Percentiles rank a stretch among this genome's conserved stretches.
These are phyloP conservation scores for Drosophila fulvimacula DNA, from an alignment of 2,888 invertebrate genomes.

Conservation along the genomic window DNA sequence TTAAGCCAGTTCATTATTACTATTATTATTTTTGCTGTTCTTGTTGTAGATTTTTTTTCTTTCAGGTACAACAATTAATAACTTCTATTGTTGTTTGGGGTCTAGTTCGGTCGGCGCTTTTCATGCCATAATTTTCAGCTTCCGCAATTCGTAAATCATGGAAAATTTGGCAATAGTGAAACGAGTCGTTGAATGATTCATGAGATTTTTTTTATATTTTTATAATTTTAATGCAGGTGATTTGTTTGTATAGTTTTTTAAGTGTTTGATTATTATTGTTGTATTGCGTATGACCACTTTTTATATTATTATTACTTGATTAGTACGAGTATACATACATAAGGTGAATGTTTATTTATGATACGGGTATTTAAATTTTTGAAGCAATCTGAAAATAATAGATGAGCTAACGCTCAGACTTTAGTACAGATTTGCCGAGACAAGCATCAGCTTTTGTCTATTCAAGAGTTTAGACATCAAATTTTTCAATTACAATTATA, in stretches of 20 bases:
- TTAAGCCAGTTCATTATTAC: constrained; percentile 15
- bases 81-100: constrained; percentile 37
- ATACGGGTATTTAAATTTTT: constrained; percentile 1
- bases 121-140: constrained; percentile 66
- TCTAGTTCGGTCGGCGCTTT: constrained; percentile 44
- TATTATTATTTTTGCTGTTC: not conserved
- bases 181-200: constrained; percentile 51
- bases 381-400: constrained; percentile 11
- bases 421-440: constrained; percentile 6
- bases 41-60: constrained; percentile 4
- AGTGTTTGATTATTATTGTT: constrained; percentile 10
- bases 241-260: constrained; percentile 19
- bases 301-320: constrained; percentile 6
- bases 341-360: not conserved
- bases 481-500: constrained; percentile 37
- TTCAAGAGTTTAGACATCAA: constrained; percentile 25
- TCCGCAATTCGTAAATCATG: constrained; percentile 68
- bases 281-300: constrained; percentile 2
- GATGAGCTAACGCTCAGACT: constrained; percentile 36
- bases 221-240: constrained; percentile 53
- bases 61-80: constrained; percentile 57
- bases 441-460: constrained; percentile 7
- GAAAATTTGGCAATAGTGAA: constrained; percentile 51
- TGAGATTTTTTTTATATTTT: constrained; percentile 39
- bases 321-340: not conserved